phyloP scores from a whole-genome alignment of 37 sponge, comb jelly and placozoan genomes.

The Aplysina aerophoba region DNA sequence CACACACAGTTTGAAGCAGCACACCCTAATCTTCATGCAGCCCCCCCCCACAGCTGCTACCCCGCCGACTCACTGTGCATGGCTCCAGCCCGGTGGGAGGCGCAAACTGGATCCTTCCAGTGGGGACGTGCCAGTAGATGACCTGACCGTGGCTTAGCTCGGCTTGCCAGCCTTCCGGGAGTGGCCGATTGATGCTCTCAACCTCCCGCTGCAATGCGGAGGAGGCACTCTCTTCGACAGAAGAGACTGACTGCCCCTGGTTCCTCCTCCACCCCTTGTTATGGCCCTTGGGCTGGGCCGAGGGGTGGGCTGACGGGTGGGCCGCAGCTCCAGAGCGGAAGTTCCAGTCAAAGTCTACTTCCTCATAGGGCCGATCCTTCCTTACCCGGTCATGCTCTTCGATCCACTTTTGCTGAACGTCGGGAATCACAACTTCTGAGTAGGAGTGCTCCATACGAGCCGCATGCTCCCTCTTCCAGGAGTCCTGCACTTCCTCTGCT shows the following conservation, averaged over 20 bases:
- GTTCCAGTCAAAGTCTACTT: not conserved
- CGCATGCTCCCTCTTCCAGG: not conserved
- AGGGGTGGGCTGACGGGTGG: too few relatives aligned
- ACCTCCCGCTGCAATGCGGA: not conserved
- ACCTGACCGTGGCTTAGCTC: constrained; percentile 42
- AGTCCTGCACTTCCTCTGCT: not conserved
- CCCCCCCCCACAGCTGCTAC: too few relatives aligned
- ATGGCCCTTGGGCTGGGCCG: too few relatives aligned
- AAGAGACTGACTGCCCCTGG: too few relatives aligned
- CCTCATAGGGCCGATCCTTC: constrained; percentile 1
- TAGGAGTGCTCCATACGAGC: not conserved
- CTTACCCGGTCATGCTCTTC: not conserved
- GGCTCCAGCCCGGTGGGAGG: constrained; percentile 59
- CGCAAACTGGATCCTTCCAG: constrained; percentile 75
- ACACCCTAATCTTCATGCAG: too few relatives aligned
- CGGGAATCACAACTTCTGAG: not conserved
- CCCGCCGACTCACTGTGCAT: not conserved
- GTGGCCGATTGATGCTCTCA: not conserved
- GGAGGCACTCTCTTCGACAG: not conserved
- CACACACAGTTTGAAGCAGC: too few relatives aligned
- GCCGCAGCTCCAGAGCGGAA: too few relatives aligned
- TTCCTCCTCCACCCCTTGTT: not conserved
- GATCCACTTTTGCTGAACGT: constrained; percentile 21
- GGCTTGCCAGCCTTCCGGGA: constrained; percentile 80
- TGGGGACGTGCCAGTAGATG: constrained; percentile 83